Base-by-base conservation (phyloP, 2,797 vertebrate genomes). In the Spinus olivaceus region DNA sequence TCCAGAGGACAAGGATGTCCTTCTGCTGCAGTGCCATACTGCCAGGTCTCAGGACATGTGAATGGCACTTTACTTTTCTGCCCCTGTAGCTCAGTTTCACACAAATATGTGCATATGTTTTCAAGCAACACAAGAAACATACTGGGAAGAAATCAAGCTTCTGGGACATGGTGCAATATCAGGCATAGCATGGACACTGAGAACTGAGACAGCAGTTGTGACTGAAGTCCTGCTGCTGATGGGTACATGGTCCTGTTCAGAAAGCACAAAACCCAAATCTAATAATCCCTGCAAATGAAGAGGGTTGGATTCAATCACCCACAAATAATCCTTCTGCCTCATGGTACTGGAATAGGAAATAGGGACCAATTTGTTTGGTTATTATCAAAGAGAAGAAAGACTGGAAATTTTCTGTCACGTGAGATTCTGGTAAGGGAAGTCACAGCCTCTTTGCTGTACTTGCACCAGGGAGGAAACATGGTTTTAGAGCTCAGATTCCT, bases 361-460 rank as follows among this genome's bases (percentile, higher is more conserved):
- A 46, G 8, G 0, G 0, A 47, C 7, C 2, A 22, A 30, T 73
- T 61, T 70, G 0, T 86, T 80, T 49, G 9, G 7, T 78, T 78
- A 50, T 12, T 73, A 16, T 12, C 24, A 67, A 67, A 71, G 51
- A 64, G 33, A 78, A 66, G 18, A 67, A 91, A 54, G 44, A n/a
- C 10, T 12, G n/a, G 12, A 81, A 50, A 71, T 51, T 63, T 78
- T 67, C 27, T 74, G 15, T 44, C 35, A 24, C 0, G 0, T 35
- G 33, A 47, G 6, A 23, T 78, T 69, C 64, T 41, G 10, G 24
- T 60, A 61, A 74, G 19, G 18, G 35, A 53, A 54, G 12, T 77
- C n/a, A 70, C 37, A 49, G 24, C 7, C 9, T 35, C 7, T 81
- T 71, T 61, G 6, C 9, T 64, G 23, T 6, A 16, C 6, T 47